These are phyloP conservation scores for Motacilla alba DNA, from an alignment of 2,113 vertebrate genomes.

Conservation along the genomic window DNA sequence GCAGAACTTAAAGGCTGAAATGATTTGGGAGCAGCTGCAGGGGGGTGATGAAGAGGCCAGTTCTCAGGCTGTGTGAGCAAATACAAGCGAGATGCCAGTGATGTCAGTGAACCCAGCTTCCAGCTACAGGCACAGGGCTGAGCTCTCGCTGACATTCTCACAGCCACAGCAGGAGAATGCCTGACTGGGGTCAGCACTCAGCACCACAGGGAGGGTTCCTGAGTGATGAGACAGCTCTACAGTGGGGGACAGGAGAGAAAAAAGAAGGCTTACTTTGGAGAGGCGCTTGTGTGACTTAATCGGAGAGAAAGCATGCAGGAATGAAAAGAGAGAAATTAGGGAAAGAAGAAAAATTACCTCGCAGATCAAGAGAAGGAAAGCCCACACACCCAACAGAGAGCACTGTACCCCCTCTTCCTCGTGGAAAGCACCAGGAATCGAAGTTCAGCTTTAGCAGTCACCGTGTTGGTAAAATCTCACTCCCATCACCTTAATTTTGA, in stretches of 20 bases:
- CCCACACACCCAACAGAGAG: constrained; percentile 42
- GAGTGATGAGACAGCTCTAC: constrained; percentile 51
- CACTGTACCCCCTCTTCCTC: background rate
- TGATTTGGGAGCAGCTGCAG: background rate
- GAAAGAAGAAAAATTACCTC: constrained; percentile 64
- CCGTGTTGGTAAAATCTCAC: background rate
- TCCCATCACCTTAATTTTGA: background rate
- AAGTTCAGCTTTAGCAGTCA: background rate
- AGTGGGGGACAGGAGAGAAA: constrained; percentile 71
- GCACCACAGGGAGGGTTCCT: background rate
- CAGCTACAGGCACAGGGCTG: constrained; percentile 37
- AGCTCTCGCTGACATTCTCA: constrained; percentile 30
- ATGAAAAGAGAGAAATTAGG: constrained; percentile 85
- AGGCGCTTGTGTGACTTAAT: constrained; percentile 97
- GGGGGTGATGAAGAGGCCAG: background rate
- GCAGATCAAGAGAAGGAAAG: constrained; percentile 49
- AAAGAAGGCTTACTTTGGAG: constrained; percentile 98
- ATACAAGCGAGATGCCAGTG: constrained; percentile 14
- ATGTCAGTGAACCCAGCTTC: constrained; percentile 59
- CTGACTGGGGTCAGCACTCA: background rate
- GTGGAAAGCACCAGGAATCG: background rate
- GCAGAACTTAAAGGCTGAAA: background rate
- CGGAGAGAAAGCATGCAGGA: constrained; percentile 82
- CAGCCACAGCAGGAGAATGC: constrained; percentile 36
- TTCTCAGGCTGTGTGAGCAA: constrained; percentile 27